phyloP scores from a whole-genome alignment of 2,113 vertebrate species.

The Vidua macroura region DNA sequence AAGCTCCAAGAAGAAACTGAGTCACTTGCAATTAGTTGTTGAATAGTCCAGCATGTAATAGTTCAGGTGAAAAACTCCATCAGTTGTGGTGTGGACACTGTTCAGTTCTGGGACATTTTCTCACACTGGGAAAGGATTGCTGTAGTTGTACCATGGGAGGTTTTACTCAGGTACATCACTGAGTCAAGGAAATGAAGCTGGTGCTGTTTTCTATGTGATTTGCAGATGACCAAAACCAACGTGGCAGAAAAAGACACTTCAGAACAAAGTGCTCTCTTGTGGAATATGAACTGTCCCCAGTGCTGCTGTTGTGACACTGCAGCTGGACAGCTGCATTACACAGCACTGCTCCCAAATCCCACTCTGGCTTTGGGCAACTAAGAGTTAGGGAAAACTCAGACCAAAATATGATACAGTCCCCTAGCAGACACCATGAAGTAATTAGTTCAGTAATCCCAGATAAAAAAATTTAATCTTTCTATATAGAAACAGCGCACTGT shows the following conservation, averaged over 20 bases:
- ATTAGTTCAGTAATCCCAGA: slow-evolving; percentile 6
- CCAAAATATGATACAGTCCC: not conserved
- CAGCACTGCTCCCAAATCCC: not conserved
- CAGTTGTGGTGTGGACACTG: not conserved
- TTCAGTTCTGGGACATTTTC: not conserved
- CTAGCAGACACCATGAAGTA: not conserved
- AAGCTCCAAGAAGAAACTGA: fast-evolving
- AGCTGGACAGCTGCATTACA: not conserved
- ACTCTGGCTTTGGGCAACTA: not conserved
- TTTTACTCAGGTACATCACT: not conserved
- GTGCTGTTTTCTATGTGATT: not conserved
- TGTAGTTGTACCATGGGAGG: not conserved
- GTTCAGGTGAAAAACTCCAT: not conserved
- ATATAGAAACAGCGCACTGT: slow-evolving; percentile 77
- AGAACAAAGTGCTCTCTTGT: not conserved
- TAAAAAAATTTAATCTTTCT: slow-evolving; percentile 77
- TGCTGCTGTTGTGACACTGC: not conserved
- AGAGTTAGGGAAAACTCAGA: not conserved
- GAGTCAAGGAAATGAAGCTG: not conserved
- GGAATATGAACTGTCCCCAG: not conserved
- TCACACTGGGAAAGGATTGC: not conserved
- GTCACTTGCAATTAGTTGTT: not conserved
- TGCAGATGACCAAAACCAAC: not conserved
- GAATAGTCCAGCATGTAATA: not conserved
- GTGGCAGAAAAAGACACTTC: not conserved